Evolutionary conservation across 2,888 invertebrate genomes (phyloP), one percentile per base, ranked within the genome.

Genomic region (Incurvaria masculella): DNA sequence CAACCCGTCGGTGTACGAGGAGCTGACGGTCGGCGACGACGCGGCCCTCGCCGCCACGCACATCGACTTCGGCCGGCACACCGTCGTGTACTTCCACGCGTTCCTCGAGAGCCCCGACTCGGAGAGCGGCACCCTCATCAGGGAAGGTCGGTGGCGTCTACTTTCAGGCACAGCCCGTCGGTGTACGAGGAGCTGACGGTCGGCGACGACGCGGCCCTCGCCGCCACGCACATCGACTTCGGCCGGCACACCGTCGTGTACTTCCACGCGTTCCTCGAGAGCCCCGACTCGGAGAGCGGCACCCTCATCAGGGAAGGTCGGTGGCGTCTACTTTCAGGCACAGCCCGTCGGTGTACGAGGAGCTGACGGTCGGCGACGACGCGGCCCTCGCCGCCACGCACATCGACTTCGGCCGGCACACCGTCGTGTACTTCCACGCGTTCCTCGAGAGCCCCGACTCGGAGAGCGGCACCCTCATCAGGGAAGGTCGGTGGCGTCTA

Each of bases 251-350:
- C 85, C 0, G 75, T 84, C 0, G 51, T 85, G 8, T 81, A 80
- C 59, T 83, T 85, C 65, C 84, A 84, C 57, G 85, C 84, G 0
- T 85, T 84, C 61, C 80, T 85, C 64, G 85, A 85, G 58, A 79
- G 76, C 19, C 73, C 81, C 0, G 72, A 74, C 20, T 76, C 81
- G n/a, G 72, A 78, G n/a, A 82, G 83, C 54, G 80, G 73, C 0
- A 62, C 75, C 8, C 60, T 72, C 53, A 68, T 84, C 2, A 65
- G 79, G 56, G 81, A 83, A 65, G 82, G 83, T 82, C 62, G 41
- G n/a, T n/a, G n/a, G n/a, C n/a, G n/a, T n/a, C n/a, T n/a, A n/a
- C n/a, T 58, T 42, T 0, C 65, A 84, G 84, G 53, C 71, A 81
- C 60, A 84, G 84, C 63, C 83, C 83, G 0, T 66, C 74, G 3